A percentile compares a stretch with the other conserved stretches of the same genome.
These are phyloP conservation scores for Patagioenas fasciata DNA, from an alignment of 2,113 vertebrate species.

Conservation along the genomic window DNA sequence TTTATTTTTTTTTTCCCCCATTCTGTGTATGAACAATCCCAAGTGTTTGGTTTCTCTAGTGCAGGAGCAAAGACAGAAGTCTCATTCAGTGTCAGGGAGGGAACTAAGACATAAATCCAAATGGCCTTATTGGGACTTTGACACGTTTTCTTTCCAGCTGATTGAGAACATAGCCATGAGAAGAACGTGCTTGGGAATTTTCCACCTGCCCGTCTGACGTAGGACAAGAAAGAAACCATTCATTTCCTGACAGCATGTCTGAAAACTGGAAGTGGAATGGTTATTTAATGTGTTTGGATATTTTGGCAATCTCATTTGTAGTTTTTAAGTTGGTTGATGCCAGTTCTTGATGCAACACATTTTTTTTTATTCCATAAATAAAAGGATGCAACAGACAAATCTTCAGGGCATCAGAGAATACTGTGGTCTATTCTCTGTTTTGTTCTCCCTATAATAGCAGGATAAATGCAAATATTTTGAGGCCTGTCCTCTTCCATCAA, in stretches of 20 bases:
- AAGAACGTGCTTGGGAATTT: constrained; percentile 35
- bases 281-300: constrained; percentile 24
- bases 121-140: not conserved
- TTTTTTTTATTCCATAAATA: not conserved
- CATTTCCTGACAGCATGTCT: constrained; percentile 19
- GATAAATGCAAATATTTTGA: constrained; percentile 1
- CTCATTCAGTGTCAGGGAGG: not conserved
- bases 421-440: not conserved
- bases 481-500: not conserved
- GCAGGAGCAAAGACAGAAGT: not conserved
- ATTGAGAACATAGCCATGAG: not conserved
- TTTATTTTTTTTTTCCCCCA: not conserved
- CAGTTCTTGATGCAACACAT: not conserved
- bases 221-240: constrained; percentile 23
- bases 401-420: not conserved
- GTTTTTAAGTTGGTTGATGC: constrained; percentile 25
- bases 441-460: not conserved
- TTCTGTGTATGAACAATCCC: not conserved
- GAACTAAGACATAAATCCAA: not conserved
- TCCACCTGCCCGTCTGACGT: constrained; percentile 34
- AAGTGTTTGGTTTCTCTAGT: not conserved
- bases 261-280: constrained; percentile 31
- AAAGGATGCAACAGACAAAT: not conserved
- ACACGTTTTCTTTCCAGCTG: constrained; percentile 16
- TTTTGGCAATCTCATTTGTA: constrained; percentile 28